phyloP scores from a whole-genome alignment of 2,113 vertebrate genomes.

The Odocoileus virginianus region DNA sequence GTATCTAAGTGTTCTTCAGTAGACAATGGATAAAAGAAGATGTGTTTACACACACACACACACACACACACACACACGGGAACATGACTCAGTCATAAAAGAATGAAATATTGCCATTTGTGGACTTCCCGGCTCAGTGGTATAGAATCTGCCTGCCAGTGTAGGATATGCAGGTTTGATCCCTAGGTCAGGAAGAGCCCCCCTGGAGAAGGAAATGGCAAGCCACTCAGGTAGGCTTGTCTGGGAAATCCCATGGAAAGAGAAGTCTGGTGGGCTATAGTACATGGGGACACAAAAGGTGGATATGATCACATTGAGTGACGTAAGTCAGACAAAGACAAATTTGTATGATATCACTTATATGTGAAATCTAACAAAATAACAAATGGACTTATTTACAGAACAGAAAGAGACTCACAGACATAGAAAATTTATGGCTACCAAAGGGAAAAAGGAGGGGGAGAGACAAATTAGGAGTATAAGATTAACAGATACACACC shows the following conservation, averaged over 20 bases:
- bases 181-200: background rate
- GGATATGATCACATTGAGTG: background rate
- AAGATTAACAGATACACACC: background rate
- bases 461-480: background rate
- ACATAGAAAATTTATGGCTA: background rate
- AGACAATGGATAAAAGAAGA: background rate
- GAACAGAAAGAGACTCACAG: background rate
- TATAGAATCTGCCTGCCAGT: background rate
- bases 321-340: background rate
- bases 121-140: background rate
- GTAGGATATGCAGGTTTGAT: background rate
- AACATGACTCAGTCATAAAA: background rate
- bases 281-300: background rate
- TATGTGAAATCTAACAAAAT: background rate
- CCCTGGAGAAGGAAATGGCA: background rate
- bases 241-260: background rate
- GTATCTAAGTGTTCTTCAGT: background rate
- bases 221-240: background rate
- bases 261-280: background rate
- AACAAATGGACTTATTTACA: background rate
- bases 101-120: background rate
- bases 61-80: background rate
- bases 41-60: background rate
- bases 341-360: background rate
- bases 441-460: background rate